Base-by-base conservation (phyloP, 64 coral and sea anemone species). In the Porites lutea region DNA sequence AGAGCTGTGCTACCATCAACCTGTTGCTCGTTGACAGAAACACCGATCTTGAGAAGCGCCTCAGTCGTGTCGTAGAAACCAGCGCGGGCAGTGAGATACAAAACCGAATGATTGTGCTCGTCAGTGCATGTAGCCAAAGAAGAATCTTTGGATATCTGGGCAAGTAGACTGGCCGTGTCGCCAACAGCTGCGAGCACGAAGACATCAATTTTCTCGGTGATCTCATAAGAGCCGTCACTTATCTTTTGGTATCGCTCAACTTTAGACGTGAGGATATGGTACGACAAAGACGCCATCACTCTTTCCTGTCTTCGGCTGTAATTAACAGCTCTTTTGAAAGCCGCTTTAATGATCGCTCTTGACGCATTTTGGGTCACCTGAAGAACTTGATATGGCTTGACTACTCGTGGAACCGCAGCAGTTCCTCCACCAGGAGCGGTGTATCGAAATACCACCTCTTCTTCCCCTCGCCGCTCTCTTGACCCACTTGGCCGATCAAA, bases 1-100 rank as follows among this genome's bases (percentile, higher is more conserved):
- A 92, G 81, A 11, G 90, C 58, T 54, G 81, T 92, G 50, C 90
- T 92, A 13, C 90, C 90, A 66, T 86, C 72, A 65, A 46, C 72
- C 52, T 92, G 90, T 6, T 13, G 13, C 54, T 86, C 83, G 57
- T 86, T 83, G 3, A 92, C 57, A 66, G 71, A 16, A 3, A 80
- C 81, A 21, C 80, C 90, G 21, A 75, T 74, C 16, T 50, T 12
- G 13, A 92, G 74, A 9, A 92, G 90, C 7, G 74, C 14, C 22
- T 92, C 83, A 44, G 8, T 58, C 15, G 61, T 78, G 50, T 92
- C 90, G 37, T 86, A 92, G 58, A 92, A 92, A 9, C 81, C 90
- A 54, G 90, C 86, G 37, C 83, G 84, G 57, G 70, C 60, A 57
- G 90, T 80, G 0, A 83, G 58, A 45, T 92, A 92, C 72, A 92